Percentiles rank a stretch among this genome's conserved stretches.
These are phyloP conservation scores for Archilochus colubris DNA, from an alignment of 2,113 vertebrate genomes.

Conservation along the genomic window DNA sequence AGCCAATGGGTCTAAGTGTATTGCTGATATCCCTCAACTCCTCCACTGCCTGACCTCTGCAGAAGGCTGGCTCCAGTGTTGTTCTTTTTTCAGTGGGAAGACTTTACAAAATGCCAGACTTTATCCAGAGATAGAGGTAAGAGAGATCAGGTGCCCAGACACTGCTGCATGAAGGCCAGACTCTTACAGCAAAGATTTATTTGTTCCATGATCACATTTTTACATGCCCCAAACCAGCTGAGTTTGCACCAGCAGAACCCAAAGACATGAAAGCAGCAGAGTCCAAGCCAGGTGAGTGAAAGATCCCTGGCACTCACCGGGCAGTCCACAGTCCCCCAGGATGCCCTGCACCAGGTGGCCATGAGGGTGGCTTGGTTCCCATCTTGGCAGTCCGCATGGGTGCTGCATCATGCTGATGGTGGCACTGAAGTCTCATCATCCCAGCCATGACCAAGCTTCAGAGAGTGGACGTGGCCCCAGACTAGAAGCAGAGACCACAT, in stretches of 20 bases:
- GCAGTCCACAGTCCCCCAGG: neutral
- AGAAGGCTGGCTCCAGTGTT: neutral
- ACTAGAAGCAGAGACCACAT: neutral
- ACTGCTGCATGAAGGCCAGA: neutral
- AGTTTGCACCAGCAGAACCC: neutral
- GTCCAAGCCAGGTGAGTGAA: neutral
- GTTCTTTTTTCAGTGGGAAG: neutral
- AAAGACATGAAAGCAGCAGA: neutral
- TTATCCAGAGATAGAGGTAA: neutral
- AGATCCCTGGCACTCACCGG: neutral
- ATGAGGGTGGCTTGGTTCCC: neutral
- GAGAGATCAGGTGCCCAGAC: neutral
- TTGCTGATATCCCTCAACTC: neutral
- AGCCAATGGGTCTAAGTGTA: neutral
- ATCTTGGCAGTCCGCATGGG: accelerated
- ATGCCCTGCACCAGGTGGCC: accelerated
- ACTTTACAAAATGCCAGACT: neutral
- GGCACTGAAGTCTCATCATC: neutral
- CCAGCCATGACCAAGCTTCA: accelerated
- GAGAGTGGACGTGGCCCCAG: neutral
- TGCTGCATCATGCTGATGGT: accelerated
- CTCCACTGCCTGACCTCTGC: neutral
- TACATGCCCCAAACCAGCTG: neutral
- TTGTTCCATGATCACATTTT: neutral
- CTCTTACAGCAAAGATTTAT: neutral